These are phyloP conservation scores for Dasypus novemcinctus DNA, from an alignment of 2,113 vertebrate genomes.

Conservation along the genomic window DNA sequence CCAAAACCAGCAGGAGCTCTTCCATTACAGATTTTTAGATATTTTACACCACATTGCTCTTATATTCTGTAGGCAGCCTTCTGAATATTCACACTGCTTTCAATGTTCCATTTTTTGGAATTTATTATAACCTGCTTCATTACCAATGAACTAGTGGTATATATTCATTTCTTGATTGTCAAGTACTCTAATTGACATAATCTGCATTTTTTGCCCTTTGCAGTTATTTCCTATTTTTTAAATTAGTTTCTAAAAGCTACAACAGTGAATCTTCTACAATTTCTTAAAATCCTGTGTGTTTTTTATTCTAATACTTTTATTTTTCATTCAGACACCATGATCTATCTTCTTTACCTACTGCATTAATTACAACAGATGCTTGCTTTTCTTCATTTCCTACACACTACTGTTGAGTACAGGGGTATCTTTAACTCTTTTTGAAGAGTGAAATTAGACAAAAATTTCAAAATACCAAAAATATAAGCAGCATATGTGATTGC, in stretches of 20 bases:
- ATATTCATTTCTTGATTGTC: not conserved
- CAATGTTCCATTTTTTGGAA: not conserved
- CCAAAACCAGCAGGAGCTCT: not conserved
- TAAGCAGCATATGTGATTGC: not conserved
- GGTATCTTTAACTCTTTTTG: not conserved
- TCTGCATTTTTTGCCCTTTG: not conserved
- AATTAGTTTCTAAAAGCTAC: not conserved
- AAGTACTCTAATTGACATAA: not conserved
- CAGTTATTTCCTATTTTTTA: not conserved
- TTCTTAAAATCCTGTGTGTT: not conserved
- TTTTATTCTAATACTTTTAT: not conserved
- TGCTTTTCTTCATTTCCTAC: not conserved
- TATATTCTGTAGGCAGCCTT: not conserved
- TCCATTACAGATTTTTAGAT: not conserved
- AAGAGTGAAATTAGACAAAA: not conserved
- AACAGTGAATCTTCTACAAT: not conserved
- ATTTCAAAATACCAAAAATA: slow-evolving; percentile 15
- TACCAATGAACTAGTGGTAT: not conserved
- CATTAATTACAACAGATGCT: not conserved
- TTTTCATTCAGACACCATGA: not conserved
- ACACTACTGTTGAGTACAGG: not conserved
- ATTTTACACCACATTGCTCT: not conserved
- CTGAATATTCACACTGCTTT: not conserved
- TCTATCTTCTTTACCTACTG: not conserved
- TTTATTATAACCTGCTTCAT: not conserved